Evolutionary conservation across 2,113 vertebrate species (phyloP), one percentile per base, ranked within the genome.

Genomic region (Phaethon lepturus): DNA sequence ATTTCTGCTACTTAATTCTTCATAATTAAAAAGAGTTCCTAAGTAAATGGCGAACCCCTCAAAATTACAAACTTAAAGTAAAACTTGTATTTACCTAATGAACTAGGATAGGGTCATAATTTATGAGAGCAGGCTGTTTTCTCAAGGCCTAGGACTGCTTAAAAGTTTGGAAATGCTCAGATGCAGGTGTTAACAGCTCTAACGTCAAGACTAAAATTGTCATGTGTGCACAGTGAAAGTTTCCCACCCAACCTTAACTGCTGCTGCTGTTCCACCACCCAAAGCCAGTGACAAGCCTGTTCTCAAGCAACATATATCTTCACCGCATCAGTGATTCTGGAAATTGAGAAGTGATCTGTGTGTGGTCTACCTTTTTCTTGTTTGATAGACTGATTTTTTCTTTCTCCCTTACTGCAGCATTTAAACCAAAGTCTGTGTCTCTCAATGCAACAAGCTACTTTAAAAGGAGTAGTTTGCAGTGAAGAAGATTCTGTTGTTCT

Each of bases 301-400:
- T 95, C 88, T 95, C 86, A 66, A 53, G 94, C 88, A 92, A 89
- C 95, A 93, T 96, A 75, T 35, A 97, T 98, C 96, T 95, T 97
- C 93, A 93, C 86, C 0, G 80, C 96, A 95, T 97, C 96, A 93
- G 83, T 94, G 95, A 75, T 91, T 97, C 93, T 96, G 95, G 84
- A 97, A 97, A 97, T 96, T 95, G 96, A 96, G 96, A 95, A 97
- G 92, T 97, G 91, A 92, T 97, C 89, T 95, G 33, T 94, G 85
- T 96, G 80, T 95, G 77, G 94, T 91, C 94, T 95, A 44, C 86
- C 90, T 93, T 78, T 90, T 71, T 96, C 80, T 90, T 86, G 25
- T 73, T 85, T 96, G 94, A 96, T 96, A 90, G 87, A 95, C 82
- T 95, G 84, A 28, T 90, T 64, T 81, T 64, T 63, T 63, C 69